Conservation (phyloP, 92 coral and sea anemone species). For the Pocillopora grandis region DNA sequence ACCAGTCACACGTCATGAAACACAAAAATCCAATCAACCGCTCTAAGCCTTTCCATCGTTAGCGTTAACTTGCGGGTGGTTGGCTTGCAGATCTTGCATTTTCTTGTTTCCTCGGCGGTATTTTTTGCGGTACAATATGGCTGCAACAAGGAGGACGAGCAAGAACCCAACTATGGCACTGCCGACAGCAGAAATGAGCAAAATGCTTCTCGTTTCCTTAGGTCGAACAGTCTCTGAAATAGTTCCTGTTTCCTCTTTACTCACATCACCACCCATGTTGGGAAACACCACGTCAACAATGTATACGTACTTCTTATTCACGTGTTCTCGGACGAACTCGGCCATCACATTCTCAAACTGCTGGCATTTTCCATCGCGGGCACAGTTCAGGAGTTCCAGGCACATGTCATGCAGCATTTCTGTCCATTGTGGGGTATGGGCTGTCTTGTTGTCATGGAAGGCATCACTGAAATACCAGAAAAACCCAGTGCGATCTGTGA, state of each 20-base stretch:
- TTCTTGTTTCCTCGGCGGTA: too few species aligned
- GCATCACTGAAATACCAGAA: constrained; percentile 48
- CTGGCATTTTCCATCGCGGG: neutral
- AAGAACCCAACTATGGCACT: too few species aligned
- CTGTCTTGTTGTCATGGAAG: constrained; percentile 37
- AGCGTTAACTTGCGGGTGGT: too few species aligned
- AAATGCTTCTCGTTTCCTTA: too few species aligned
- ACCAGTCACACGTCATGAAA: too few species aligned
- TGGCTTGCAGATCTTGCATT: too few species aligned
- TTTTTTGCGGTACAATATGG: too few species aligned
- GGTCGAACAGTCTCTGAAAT: neutral
- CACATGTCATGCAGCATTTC: constrained; percentile 39
- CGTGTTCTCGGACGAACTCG: neutral
- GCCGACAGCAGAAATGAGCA: too few species aligned
- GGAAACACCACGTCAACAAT: neutral
- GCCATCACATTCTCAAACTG: neutral
- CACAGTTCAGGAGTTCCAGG: constrained; percentile 8
- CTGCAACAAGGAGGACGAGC: too few species aligned
- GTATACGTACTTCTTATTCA: neutral
- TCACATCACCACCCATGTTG: neutral
- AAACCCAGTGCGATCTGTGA: constrained; percentile 45
- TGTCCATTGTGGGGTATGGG: constrained; percentile 31
- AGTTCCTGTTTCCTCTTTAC: neutral
- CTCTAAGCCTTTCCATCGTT: too few species aligned
- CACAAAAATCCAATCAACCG: too few species aligned